Percentiles rank a stretch among this genome's conserved stretches.
Evolutionary conservation across 2,797 vertebrate species (phyloP).

Genomic region (Falco columbarius): DNA sequence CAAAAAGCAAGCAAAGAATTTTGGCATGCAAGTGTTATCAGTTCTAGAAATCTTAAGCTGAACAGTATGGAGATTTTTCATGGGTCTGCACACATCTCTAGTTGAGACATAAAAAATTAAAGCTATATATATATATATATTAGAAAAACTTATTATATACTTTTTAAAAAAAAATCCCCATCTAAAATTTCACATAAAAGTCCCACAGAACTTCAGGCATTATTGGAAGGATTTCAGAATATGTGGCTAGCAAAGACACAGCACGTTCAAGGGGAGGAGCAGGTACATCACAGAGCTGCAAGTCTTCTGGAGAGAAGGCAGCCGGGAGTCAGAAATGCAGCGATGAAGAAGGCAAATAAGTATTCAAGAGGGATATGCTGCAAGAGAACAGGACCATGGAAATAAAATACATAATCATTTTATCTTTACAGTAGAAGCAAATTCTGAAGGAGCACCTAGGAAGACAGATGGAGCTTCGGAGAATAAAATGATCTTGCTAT

Average conservation of each 20-base stretch:
- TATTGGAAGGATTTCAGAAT: background rate
- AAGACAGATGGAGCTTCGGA: background rate
- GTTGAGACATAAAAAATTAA: background rate
- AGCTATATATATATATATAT: background rate
- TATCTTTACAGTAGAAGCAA: background rate
- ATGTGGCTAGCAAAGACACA: background rate
- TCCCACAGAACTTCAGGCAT: background rate
- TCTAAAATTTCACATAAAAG: background rate
- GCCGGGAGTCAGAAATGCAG: background rate
- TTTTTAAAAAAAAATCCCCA: background rate
- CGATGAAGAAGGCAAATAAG: background rate
- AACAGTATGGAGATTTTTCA: background rate
- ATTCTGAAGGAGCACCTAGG: background rate
- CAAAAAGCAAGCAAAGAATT: background rate
- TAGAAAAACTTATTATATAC: background rate
- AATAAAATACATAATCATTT: background rate
- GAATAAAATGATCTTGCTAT: background rate
- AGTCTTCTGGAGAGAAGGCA: no score
- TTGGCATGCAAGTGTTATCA: background rate
- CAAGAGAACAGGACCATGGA: background rate
- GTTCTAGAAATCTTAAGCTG: background rate
- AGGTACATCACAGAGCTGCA: background rate
- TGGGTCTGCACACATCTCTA: background rate
- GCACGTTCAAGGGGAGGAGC: background rate
- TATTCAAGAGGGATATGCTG: background rate